phyloP scores from a whole-genome alignment of 2,797 vertebrate species.

The Anguilla anguilla region DNA sequence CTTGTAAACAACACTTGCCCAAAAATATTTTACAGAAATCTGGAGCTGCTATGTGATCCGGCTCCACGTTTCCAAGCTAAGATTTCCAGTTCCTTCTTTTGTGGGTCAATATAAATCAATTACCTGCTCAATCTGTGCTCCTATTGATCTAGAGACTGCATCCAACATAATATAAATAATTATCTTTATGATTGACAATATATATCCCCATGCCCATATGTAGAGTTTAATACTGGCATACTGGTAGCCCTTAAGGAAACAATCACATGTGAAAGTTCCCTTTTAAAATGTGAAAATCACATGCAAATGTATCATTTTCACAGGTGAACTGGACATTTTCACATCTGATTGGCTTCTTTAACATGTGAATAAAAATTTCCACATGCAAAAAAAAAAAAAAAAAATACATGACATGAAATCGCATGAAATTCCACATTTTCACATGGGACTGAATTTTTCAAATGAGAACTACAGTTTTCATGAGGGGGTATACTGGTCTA shows the following conservation, averaged over 20 bases:
- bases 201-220: neutral
- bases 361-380: too few relatives aligned
- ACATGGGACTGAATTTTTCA: too few relatives aligned
- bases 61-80: neutral
- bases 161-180: neutral
- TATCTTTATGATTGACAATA: neutral
- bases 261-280: too few relatives aligned
- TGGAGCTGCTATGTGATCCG: conserved; percentile 6
- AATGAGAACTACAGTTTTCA: too few relatives aligned
- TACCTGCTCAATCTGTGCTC: neutral
- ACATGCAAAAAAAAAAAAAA: too few relatives aligned
- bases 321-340: too few relatives aligned
- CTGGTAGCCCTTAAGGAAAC: neutral
- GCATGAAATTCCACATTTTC: too few relatives aligned
- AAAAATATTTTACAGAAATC: conserved; percentile 18
- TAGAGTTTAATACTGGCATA: neutral
- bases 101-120: conserved; percentile 21
- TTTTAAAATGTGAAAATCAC: too few relatives aligned
- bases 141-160: neutral
- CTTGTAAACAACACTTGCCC: conserved; percentile 43
- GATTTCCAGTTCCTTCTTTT: neutral
- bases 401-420: too few relatives aligned
- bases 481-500: too few relatives aligned
- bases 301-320: too few relatives aligned
- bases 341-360: too few relatives aligned